Evolutionary conservation across 2,113 vertebrate species (phyloP).

Genomic region (Columba janthina): DNA sequence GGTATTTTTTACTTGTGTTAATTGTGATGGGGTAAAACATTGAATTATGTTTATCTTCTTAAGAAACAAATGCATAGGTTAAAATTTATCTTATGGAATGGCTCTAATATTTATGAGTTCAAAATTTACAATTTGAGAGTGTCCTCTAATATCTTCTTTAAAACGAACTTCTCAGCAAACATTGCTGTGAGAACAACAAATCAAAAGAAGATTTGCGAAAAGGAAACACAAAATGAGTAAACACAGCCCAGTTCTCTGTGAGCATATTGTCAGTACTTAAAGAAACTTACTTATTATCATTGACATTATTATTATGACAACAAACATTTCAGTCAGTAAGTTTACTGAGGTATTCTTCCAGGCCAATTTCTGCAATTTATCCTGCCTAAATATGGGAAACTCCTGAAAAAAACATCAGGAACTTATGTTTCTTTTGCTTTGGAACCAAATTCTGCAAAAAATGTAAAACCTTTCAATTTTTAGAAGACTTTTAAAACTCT

Average conservation of each 20-base stretch:
- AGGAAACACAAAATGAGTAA: neutral
- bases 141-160: neutral
- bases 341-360: neutral
- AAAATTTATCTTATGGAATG: neutral
- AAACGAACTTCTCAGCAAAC: constrained; percentile 2
- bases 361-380: neutral
- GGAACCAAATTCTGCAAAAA: neutral
- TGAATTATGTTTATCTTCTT: too few species aligned
- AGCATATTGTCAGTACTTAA: neutral
- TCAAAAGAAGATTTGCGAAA: neutral
- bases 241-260: neutral
- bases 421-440: neutral
- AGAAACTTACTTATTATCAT: neutral
- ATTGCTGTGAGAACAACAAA: neutral
- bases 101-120: neutral
- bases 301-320: neutral
- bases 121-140: neutral
- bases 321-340: neutral
- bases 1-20: neutral
- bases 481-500: neutral
- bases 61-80: too few species aligned
- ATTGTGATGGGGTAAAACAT: neutral
- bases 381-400: neutral
- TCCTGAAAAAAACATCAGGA: neutral
- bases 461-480: neutral